Conservation (phyloP, 2,888 invertebrate genomes). For the Capitulum mitella region DNA sequence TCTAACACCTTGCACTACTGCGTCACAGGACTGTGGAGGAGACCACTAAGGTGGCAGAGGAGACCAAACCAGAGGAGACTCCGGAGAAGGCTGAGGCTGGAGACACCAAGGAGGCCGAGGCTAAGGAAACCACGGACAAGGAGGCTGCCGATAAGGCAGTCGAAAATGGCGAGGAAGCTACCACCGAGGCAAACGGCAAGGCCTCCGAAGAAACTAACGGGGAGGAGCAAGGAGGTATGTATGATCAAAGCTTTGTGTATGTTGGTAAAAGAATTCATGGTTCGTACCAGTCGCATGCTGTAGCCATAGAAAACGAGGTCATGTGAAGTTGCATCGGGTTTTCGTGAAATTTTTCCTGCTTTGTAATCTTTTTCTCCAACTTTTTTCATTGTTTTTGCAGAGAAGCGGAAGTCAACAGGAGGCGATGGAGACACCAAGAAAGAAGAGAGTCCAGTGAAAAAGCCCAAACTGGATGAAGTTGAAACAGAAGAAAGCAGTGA, state of each 20-base stretch:
- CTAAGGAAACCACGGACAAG: background rate
- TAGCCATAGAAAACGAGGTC: no score
- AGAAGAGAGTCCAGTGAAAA: slow-evolving; percentile 1
- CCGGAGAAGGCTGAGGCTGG: background rate
- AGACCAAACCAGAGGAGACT: background rate
- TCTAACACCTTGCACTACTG: no score
- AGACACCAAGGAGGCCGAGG: background rate
- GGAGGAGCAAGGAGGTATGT: slow-evolving; percentile 17
- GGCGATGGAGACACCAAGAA: slow-evolving; percentile 13
- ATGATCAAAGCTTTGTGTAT: background rate
- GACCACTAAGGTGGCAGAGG: background rate
- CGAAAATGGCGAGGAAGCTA: background rate
- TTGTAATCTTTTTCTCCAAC: background rate
- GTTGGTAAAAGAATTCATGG: no score
- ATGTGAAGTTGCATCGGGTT: no score
- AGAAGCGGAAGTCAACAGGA: background rate
- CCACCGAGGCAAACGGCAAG: background rate
- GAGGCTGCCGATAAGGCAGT: background rate
- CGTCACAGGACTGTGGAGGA: slow-evolving; percentile 12
- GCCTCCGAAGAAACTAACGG: background rate
- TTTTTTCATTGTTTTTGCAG: background rate
- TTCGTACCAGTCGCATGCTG: no score
- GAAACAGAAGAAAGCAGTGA: slow-evolving; percentile 15
- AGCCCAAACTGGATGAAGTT: slow-evolving; percentile 9
- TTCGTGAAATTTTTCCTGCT: background rate